Evolutionary conservation across 2,888 invertebrate species (phyloP).

Genomic region (Troides oblongomaculatus): DNA sequence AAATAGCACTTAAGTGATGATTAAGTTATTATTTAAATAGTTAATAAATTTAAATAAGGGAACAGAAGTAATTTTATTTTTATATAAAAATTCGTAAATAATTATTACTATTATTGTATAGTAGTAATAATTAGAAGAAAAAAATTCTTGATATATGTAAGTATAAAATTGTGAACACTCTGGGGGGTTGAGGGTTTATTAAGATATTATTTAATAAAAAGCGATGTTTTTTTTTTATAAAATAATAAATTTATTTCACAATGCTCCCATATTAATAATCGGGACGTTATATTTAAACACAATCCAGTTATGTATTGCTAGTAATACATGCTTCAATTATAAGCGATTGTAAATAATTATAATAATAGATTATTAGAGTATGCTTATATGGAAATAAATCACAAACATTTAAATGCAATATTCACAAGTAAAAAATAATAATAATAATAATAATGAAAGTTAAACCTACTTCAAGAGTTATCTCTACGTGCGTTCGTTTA

Average conservation of each 20-base stretch:
- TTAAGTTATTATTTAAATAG: no score
- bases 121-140: no score
- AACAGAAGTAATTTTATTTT: no score
- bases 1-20: no score
- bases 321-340: constrained; percentile 68
- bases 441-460: constrained; percentile 35
- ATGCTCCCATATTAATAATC: constrained; percentile 49
- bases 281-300: constrained; percentile 58
- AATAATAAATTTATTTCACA: constrained; percentile 71
- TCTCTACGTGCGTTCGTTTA: constrained; percentile 42
- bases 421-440: constrained; percentile 54
- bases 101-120: no score
- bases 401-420: constrained; percentile 76
- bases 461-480: constrained; percentile 45
- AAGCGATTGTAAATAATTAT: constrained; percentile 51
- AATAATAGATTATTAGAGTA: constrained; percentile 42
- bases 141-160: no score
- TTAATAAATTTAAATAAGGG: no score
- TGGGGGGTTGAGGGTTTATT: neutral
- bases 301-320: constrained; percentile 62
- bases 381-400: constrained; percentile 57
- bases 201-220: constrained; percentile 34
- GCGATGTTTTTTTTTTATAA: constrained; percentile 47
- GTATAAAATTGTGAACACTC: no score
- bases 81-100: no score